Conservation (phyloP, 2,888 invertebrate genomes). For the Saturnia pavonia region DNA sequence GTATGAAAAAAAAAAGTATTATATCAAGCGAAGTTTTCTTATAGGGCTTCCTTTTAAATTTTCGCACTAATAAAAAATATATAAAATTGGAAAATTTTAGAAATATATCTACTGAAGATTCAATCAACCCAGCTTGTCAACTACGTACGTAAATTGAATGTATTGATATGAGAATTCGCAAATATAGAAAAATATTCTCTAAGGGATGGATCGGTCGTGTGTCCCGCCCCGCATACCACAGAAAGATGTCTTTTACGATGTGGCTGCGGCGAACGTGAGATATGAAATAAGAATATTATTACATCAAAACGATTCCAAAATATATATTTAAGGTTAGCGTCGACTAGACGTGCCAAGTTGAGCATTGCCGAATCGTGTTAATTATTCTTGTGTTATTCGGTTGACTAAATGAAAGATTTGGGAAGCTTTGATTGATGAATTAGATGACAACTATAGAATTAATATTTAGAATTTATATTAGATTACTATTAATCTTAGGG, state of each 20-base stretch:
- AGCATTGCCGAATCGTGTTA: neutral
- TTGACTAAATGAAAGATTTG: neutral
- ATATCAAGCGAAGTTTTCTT: no score
- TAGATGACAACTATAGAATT: no score
- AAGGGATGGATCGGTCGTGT: slow-evolving; percentile 12
- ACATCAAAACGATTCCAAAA: slow-evolving; percentile 19
- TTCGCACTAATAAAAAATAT: neutral
- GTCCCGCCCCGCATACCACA: slow-evolving; percentile 3
- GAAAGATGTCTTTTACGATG: slow-evolving; percentile 24
- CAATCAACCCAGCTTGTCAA: slow-evolving; percentile 6
- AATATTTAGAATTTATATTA: no score
- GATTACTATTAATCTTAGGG: no score
- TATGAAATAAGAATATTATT: slow-evolving; percentile 27
- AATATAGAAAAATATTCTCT: slow-evolving; percentile 20
- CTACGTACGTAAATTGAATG: slow-evolving; percentile 17
- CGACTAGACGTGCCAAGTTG: neutral
- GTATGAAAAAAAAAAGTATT: no score
- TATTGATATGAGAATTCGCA: slow-evolving; percentile 21
- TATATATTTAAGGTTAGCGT: slow-evolving; percentile 2
- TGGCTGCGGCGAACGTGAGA: slow-evolving; percentile 23
- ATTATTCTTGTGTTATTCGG: neutral
- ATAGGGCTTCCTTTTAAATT: neutral
- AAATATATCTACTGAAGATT: neutral
- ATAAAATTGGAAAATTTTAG: neutral
- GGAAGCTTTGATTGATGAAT: no score